These are phyloP conservation scores for Polyommatus iphigenia DNA, from an alignment of 2,888 invertebrate species.

Conservation along the genomic window DNA sequence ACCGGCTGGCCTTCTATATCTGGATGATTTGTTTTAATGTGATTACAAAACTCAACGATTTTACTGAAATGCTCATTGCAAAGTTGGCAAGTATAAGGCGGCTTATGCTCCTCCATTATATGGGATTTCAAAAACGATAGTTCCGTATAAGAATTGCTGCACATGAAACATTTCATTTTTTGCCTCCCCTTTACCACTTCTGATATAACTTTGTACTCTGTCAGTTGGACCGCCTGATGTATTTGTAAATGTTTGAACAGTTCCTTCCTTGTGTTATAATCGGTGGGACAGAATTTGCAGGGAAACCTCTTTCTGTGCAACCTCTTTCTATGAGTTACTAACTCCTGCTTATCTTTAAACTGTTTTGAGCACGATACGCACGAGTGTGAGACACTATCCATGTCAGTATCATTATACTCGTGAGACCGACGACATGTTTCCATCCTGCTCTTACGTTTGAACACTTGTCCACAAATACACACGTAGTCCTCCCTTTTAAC, in stretches of 20 bases:
- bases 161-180: constrained; percentile 67
- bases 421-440: constrained; percentile 69
- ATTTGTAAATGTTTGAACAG: constrained; percentile 68
- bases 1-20: constrained; percentile 67
- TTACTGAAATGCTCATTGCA: constrained; percentile 63
- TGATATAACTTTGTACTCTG: constrained; percentile 71
- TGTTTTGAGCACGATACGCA: constrained; percentile 63
- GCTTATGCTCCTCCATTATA: constrained; percentile 68
- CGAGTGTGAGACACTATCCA: constrained; percentile 48
- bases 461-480: constrained; percentile 66
- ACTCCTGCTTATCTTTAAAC: constrained; percentile 61
- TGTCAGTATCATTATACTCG: constrained; percentile 45
- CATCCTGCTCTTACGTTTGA: constrained; percentile 63
- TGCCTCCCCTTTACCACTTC: constrained; percentile 68
- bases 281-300: constrained; percentile 75
- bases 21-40: constrained; percentile 64
- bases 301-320: constrained; percentile 66
- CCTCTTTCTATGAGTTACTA: constrained; percentile 60
- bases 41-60: constrained; percentile 67
- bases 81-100: constrained; percentile 62
- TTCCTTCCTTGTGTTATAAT: constrained; percentile 66
- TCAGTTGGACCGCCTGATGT: constrained; percentile 72
- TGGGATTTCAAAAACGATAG: constrained; percentile 66
- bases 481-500: constrained; percentile 59
- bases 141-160: constrained; percentile 59